Evolutionary conservation across 2,797 vertebrate genomes (phyloP).

Genomic region (Sebastiscus tertius): DNA sequence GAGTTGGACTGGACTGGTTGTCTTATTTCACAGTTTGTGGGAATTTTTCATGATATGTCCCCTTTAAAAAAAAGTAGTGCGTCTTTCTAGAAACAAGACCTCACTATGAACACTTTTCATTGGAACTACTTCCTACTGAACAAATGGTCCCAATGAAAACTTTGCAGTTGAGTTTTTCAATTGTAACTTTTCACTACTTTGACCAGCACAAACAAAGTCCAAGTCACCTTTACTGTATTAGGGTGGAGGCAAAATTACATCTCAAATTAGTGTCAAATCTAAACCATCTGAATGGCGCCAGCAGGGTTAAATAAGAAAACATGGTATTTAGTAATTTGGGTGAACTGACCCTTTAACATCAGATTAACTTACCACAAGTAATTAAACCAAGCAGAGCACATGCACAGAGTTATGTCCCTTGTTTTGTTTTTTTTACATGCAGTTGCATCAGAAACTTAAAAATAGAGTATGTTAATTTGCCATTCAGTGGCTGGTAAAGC

Average conservation of each 20-base stretch:
- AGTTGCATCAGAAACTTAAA: slow-evolving; percentile 53
- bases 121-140: background rate
- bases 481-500: slow-evolving; percentile 54
- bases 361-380: slow-evolving; percentile 7
- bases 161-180: background rate
- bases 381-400: slow-evolving; percentile 56
- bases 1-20: background rate
- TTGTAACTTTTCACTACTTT: background rate
- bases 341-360: slow-evolving; percentile 8
- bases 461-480: slow-evolving; percentile 31
- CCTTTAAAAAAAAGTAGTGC: background rate
- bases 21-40: background rate
- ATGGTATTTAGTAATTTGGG: background rate
- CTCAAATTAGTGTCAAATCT: background rate
- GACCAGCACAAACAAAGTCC: background rate
- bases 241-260: background rate
- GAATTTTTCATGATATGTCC: background rate
- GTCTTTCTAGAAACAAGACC: background rate
- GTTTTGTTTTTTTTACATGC: slow-evolving; percentile 55
- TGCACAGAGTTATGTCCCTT: slow-evolving; percentile 58
- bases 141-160: background rate
- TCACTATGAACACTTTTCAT: background rate
- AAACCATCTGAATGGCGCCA: background rate
- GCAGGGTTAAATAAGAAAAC: background rate
- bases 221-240: background rate